phyloP scores from a whole-genome alignment of 2,888 invertebrate species.

The Lasius platythorax region DNA sequence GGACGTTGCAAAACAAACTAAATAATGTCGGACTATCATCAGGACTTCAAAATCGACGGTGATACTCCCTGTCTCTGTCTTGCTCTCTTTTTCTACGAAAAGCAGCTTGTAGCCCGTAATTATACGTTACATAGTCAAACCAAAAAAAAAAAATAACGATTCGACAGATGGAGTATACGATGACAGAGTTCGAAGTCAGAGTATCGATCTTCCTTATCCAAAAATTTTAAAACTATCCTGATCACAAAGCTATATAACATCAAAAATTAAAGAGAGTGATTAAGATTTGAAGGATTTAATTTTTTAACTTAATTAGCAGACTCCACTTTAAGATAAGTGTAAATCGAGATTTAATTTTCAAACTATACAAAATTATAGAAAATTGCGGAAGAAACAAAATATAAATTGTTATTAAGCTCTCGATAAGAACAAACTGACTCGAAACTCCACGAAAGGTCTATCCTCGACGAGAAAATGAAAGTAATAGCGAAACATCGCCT shows the following conservation, averaged over 20 bases:
- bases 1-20: constrained; percentile 44
- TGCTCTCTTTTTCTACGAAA: constrained; percentile 16
- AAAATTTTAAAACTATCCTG: not conserved
- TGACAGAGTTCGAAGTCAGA: not conserved
- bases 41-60: constrained; percentile 30
- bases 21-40: constrained; percentile 38
- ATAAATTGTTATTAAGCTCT: constrained; percentile 21
- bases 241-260: not conserved
- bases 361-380: constrained; percentile 20
- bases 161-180: not conserved
- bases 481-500: not conserved
- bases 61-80: constrained; percentile 17
- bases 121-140: not conserved
- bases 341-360: not conserved
- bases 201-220: not conserved
- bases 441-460: not conserved
- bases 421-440: constrained; percentile 20
- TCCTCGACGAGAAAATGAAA: not conserved
- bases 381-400: not conserved
- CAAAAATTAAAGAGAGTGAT: not conserved
- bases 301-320: not conserved
- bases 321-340: not conserved
- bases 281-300: not conserved
- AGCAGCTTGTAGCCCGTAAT: constrained; percentile 28
- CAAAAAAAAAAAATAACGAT: not conserved